phyloP scores from a whole-genome alignment of 2,113 vertebrate species.

The Odobenus rosmarus region DNA sequence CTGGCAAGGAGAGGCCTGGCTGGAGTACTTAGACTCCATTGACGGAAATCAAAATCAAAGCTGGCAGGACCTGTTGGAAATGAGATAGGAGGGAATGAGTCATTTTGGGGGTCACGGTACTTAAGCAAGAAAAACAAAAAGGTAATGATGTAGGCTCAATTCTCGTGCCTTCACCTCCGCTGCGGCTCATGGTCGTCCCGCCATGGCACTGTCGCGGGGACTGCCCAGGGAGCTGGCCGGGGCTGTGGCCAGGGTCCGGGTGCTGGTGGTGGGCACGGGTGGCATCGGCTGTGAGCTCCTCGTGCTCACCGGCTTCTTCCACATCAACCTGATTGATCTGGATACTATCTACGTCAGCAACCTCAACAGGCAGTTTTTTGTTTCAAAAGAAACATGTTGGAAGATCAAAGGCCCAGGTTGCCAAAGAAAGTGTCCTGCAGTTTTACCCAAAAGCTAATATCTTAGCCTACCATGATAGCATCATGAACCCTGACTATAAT shows the following conservation, averaged over 20 bases:
- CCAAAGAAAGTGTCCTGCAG: constrained; percentile 96
- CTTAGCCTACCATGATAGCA: constrained; percentile 97
- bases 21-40: neutral
- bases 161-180: constrained; percentile 65
- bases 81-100: neutral
- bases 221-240: constrained; percentile 92
- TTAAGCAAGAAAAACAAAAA: neutral
- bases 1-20: neutral
- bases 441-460: constrained; percentile 97
- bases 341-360: constrained; percentile 99
- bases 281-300: constrained; percentile 97
- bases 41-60: neutral
- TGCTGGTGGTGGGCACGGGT: constrained; percentile 95
- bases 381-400: constrained; percentile 99
- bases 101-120: neutral
- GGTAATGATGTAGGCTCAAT: neutral
- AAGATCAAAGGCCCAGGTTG: constrained; percentile 98
- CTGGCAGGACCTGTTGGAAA: neutral
- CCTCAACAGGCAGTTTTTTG: constrained; percentile 97
- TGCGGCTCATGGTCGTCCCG: constrained; percentile 64
- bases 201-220: constrained; percentile 90
- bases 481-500: constrained; percentile 99
- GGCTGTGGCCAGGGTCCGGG: constrained; percentile 89
- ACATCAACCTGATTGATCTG: constrained; percentile 97
- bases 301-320: constrained; percentile 94